Evolutionary conservation across 1,140 invertebrate genomes (phyloP).

Genomic region (Paralvinella palmiformis): DNA sequence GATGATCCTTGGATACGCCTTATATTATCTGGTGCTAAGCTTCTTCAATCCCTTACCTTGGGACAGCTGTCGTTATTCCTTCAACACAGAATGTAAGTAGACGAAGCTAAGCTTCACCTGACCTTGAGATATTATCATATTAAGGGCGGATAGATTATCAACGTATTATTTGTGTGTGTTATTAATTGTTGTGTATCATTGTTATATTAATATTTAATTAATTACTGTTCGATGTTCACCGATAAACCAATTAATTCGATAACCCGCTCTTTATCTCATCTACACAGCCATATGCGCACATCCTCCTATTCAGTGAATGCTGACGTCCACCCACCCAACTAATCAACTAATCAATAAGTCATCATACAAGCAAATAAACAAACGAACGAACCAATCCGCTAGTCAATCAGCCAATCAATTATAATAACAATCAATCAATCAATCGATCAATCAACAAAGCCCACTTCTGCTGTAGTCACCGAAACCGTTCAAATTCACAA

Average conservation of each 20-base stretch:
- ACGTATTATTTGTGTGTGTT: no score
- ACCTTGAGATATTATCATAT: no score
- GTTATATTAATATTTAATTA: background rate
- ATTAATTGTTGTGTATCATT: background rate
- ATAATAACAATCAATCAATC: background rate
- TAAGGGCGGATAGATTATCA: no score
- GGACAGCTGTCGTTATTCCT: slow-evolving; percentile 1
- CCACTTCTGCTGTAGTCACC: background rate
- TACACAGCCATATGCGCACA: background rate
- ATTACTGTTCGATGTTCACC: background rate
- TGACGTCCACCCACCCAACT: no score
- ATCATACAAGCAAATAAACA: no score
- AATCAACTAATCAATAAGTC: no score
- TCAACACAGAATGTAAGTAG: slow-evolving; percentile 5
- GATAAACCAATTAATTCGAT: background rate
- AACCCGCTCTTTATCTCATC: background rate
- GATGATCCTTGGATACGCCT: slow-evolving; percentile 10
- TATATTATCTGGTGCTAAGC: background rate
- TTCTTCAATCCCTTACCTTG: slow-evolving; percentile 9
- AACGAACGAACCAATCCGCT: no score
- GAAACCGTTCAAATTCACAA: background rate
- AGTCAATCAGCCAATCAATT: no score
- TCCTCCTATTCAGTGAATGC: no score
- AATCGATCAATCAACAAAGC: background rate
- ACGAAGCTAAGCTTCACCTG: no score